Evolutionary conservation across 1,140 invertebrate genomes (phyloP).

Genomic region (Schlechtendalia chinensis): DNA sequence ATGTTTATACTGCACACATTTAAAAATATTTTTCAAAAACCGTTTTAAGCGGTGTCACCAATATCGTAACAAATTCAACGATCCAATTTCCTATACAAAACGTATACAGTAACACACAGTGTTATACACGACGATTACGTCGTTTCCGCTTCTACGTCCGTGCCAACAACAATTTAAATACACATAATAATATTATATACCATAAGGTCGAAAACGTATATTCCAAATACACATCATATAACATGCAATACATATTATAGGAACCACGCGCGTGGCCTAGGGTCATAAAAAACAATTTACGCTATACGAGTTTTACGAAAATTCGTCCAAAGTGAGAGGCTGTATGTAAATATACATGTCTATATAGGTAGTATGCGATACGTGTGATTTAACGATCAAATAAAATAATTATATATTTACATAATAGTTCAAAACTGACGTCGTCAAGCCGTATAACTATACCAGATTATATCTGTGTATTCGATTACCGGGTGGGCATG

Average conservation of each 20-base stretch:
- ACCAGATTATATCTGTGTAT: not conserved
- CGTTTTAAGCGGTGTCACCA: no score
- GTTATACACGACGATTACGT: no score
- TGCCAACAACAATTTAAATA: no score
- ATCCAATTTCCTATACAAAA: no score
- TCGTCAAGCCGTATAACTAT: not conserved
- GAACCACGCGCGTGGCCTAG: not conserved
- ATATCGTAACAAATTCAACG: no score
- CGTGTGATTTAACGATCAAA: slow-evolving; percentile 8
- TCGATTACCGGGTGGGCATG: not conserved
- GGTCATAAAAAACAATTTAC: slow-evolving; percentile 2
- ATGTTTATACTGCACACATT: no score
- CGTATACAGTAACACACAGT: no score
- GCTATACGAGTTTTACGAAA: not conserved
- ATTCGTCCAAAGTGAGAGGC: slow-evolving; percentile 16
- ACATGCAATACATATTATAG: not conserved
- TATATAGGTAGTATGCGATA: not conserved
- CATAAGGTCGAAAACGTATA: slow-evolving; percentile 13
- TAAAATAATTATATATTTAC: slow-evolving; percentile 26
- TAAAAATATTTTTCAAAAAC: no score
- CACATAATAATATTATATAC: not conserved
- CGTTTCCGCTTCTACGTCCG: no score
- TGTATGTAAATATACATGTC: not conserved
- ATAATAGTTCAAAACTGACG: slow-evolving; percentile 6
- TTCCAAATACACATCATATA: not conserved